Conservation (phyloP, 2,113 vertebrate genomes). For the Dipodomys ordii region DNA sequence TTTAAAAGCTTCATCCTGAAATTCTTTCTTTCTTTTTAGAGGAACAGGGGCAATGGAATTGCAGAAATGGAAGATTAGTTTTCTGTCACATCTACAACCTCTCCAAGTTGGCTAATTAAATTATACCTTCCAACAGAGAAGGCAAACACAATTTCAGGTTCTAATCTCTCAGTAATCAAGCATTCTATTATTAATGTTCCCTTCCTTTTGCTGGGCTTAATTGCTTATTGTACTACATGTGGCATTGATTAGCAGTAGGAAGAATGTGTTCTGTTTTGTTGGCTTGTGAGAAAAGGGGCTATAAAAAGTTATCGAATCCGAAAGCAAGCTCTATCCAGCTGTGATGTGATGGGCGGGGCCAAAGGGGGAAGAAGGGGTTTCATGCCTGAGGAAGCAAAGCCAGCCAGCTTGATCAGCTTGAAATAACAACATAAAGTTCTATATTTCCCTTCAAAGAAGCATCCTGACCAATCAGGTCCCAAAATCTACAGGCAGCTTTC, state of each 20-base stretch:
- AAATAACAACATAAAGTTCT: slow-evolving; percentile 56
- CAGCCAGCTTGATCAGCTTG: slow-evolving; percentile 40
- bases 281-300: slow-evolving; percentile 62
- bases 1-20: slow-evolving; percentile 8
- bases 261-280: slow-evolving; percentile 70
- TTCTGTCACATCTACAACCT: slow-evolving; percentile 65
- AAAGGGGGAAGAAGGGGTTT: neutral
- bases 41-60: neutral
- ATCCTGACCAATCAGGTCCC: slow-evolving; percentile 4
- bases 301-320: slow-evolving; percentile 71
- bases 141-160: slow-evolving; percentile 75
- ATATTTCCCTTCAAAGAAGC: slow-evolving; percentile 17
- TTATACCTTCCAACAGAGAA: slow-evolving; percentile 77
- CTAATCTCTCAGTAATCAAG: slow-evolving; percentile 74
- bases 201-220: slow-evolving; percentile 63
- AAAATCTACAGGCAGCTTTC: neutral
- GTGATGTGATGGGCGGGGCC: slow-evolving; percentile 30
- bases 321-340: slow-evolving; percentile 65
- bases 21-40: slow-evolving; percentile 24
- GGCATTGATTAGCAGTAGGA: slow-evolving; percentile 74
- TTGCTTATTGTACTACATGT: slow-evolving; percentile 72
- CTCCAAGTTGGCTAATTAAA: slow-evolving; percentile 76
- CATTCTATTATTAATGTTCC: slow-evolving; percentile 74
- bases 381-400: slow-evolving; percentile 13
- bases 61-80: slow-evolving; percentile 44